Evolutionary conservation across 1,140 invertebrate species (phyloP).

Genomic region (Drosophila guanche): DNA sequence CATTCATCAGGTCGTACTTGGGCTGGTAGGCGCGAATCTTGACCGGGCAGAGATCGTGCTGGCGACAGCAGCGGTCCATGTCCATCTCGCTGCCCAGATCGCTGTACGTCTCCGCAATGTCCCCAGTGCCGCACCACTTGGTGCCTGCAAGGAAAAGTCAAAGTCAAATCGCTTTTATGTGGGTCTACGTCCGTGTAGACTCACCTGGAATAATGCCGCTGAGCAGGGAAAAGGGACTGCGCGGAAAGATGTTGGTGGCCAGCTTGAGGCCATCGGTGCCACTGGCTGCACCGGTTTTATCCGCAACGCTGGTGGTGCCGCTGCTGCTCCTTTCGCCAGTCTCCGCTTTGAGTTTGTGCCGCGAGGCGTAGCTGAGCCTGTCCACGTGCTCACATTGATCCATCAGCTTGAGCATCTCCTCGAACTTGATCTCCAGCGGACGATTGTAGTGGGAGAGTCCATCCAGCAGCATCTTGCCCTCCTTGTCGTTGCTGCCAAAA

Average conservation of each 20-base stretch:
- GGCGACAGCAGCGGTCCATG: slow-evolving; percentile 92
- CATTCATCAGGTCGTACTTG: slow-evolving; percentile 92
- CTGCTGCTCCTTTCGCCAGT: slow-evolving; percentile 51
- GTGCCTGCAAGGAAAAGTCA: slow-evolving; percentile 87
- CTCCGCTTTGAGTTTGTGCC: slow-evolving; percentile 53
- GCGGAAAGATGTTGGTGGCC: slow-evolving; percentile 83
- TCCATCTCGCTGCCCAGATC: slow-evolving; percentile 89
- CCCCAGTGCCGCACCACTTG: slow-evolving; percentile 95
- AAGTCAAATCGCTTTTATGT: no score
- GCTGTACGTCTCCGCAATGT: slow-evolving; percentile 92
- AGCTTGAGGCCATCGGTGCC: slow-evolving; percentile 60
- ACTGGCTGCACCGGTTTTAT: slow-evolving; percentile 8
- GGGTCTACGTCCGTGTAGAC: no score
- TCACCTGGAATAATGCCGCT: slow-evolving; percentile 91
- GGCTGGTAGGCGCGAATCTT: slow-evolving; percentile 89
- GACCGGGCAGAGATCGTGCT: slow-evolving; percentile 91
- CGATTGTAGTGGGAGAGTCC: slow-evolving; percentile 85
- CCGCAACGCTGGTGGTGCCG: slow-evolving; percentile 1
- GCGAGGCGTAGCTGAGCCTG: slow-evolving; percentile 62
- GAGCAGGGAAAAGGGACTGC: slow-evolving; percentile 87
- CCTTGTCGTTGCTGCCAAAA: slow-evolving; percentile 86
- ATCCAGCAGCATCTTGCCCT: slow-evolving; percentile 86
- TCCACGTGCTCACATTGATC: slow-evolving; percentile 88
- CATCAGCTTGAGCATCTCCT: slow-evolving; percentile 90
- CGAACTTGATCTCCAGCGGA: slow-evolving; percentile 87